A percentile compares a stretch with the other conserved stretches of the same genome.
Evolutionary conservation across 1,140 invertebrate species (phyloP).

Genomic region (Nymphalis io): DNA sequence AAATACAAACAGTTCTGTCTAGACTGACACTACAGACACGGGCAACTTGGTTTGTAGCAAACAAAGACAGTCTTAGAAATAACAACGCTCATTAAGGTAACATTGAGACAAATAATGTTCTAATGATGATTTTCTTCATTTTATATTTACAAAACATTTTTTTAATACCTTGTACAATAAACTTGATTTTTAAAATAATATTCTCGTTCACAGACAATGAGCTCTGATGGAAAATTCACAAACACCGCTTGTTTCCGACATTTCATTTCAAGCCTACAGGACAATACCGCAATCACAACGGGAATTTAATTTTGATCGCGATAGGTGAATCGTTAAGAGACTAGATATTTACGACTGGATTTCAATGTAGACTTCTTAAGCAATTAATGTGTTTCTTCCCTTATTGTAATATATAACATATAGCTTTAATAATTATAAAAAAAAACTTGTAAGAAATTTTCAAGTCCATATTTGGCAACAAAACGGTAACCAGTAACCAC

Average conservation of each 20-base stretch:
- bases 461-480: slow-evolving; percentile 11
- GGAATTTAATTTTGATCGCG: slow-evolving; percentile 17
- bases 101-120: slow-evolving; percentile 20
- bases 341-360: neutral
- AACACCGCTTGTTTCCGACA: slow-evolving; percentile 22
- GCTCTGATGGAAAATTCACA: slow-evolving; percentile 20
- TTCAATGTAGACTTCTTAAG: too few species aligned
- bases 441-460: neutral
- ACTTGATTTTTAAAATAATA: neutral
- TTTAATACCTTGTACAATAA: neutral
- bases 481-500: slow-evolving; percentile 13
- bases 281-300: slow-evolving; percentile 16
- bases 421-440: neutral
- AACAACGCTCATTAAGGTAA: slow-evolving; percentile 44
- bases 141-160: neutral
- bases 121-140: neutral
- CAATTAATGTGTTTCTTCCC: too few species aligned
- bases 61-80: slow-evolving; percentile 49
- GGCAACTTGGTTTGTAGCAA: slow-evolving; percentile 42
- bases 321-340: neutral
- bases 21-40: slow-evolving; percentile 52
- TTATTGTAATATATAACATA: neutral
- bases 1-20: slow-evolving; percentile 45
- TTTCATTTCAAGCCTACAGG: slow-evolving; percentile 27
- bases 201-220: neutral